A percentile compares a stretch with the other conserved stretches of the same genome.
Conservation (phyloP, 2,888 invertebrate species). For the Silvanus unidentatus region DNA sequence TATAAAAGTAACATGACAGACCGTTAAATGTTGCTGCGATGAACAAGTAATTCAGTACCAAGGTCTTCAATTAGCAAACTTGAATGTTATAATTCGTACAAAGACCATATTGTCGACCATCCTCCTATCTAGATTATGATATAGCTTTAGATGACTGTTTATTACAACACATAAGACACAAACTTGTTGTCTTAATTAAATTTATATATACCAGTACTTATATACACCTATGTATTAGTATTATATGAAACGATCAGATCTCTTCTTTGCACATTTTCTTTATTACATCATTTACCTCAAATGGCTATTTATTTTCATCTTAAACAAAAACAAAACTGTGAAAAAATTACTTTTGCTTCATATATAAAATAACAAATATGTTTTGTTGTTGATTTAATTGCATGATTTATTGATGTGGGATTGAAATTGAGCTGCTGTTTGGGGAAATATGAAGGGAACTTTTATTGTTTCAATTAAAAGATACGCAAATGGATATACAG, state of each 20-base stretch:
- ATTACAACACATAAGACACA: conserved; percentile 35
- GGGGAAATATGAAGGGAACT: conserved; percentile 29
- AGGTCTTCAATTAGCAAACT: conserved; percentile 46
- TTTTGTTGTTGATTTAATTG: conserved; percentile 18
- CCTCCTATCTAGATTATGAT: conserved; percentile 26
- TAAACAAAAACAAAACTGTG: too few species aligned
- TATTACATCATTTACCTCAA: too few species aligned
- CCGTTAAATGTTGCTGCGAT: conserved; percentile 44
- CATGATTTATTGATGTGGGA: conserved; percentile 30
- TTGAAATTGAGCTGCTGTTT: conserved; percentile 18
- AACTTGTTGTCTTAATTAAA: conserved; percentile 37
- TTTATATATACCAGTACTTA: too few species aligned
- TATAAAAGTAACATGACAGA: conserved; percentile 37
- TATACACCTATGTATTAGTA: too few species aligned
- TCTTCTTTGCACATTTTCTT: too few species aligned
- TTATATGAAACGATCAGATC: too few species aligned
- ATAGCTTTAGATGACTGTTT: conserved; percentile 34
- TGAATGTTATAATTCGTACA: conserved; percentile 38
- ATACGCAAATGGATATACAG: conserved; percentile 36
- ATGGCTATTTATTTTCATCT: too few species aligned
- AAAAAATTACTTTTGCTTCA: too few species aligned
- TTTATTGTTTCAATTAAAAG: conserved; percentile 41
- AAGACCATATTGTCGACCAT: conserved; percentile 33
- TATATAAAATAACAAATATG: too few species aligned
- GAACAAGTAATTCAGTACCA: conserved; percentile 45